Evolutionary conservation across 2,113 vertebrate species (phyloP).

Genomic region (Urocynchramus pylzowi): DNA sequence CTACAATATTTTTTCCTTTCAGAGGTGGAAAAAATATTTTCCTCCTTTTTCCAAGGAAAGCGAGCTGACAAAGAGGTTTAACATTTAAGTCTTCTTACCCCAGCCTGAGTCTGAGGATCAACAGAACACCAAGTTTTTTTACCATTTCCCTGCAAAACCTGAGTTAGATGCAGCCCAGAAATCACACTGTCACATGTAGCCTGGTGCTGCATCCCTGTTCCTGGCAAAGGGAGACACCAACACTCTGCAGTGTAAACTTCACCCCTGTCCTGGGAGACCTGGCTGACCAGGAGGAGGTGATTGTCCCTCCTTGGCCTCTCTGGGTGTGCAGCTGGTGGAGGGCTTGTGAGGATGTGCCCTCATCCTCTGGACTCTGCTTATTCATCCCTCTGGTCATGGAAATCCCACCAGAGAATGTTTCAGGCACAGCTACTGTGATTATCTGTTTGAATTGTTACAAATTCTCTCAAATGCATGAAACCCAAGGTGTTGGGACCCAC

Average conservation of each 20-base stretch:
- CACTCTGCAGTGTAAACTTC: background rate
- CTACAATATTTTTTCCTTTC: background rate
- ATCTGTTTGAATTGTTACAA: background rate
- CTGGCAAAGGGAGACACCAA: background rate
- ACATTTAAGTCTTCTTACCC: background rate
- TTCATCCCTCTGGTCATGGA: background rate
- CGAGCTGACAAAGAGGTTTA: background rate
- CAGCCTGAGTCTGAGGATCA: background rate
- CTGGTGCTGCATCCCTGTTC: rapidly evolving
- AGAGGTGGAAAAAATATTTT: too few species aligned
- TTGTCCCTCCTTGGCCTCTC: background rate
- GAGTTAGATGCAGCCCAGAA: background rate
- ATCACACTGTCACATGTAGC: rapidly evolving
- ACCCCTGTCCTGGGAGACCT: background rate
- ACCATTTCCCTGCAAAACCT: background rate
- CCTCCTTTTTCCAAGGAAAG: background rate
- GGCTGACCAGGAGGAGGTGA: background rate
- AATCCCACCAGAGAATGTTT: background rate
- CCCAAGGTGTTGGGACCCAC: background rate
- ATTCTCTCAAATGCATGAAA: background rate
- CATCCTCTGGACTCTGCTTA: background rate
- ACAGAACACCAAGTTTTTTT: background rate
- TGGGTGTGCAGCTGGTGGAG: background rate
- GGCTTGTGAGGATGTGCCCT: background rate
- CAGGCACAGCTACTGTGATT: background rate